Evolutionary conservation across 2,888 invertebrate genomes (phyloP).

Genomic region (Strigamia transsilvanica): DNA sequence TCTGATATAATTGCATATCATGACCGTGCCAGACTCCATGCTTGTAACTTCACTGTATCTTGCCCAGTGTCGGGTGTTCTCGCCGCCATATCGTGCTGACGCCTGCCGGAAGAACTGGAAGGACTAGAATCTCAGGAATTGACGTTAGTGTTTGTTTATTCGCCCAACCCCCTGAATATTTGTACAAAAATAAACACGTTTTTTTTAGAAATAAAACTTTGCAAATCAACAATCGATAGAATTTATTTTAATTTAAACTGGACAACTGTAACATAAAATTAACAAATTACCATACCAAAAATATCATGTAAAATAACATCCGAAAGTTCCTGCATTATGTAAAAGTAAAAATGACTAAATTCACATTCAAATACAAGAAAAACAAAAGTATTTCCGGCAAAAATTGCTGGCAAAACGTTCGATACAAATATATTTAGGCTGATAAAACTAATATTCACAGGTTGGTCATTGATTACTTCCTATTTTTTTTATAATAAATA

Average conservation of each 20-base stretch:
- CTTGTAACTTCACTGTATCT: neutral
- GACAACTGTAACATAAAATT: neutral
- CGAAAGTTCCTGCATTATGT: neutral
- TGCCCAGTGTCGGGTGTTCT: neutral
- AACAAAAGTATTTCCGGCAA: neutral
- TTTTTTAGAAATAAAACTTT: too few relatives aligned
- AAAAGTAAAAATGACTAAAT: neutral
- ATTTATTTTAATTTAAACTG: constrained; percentile 3
- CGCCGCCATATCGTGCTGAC: neutral
- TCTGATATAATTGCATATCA: neutral
- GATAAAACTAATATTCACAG: too few relatives aligned
- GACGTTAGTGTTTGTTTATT: too few relatives aligned
- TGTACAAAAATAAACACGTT: too few relatives aligned
- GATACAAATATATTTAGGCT: too few relatives aligned
- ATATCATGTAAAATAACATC: neutral
- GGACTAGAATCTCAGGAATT: neutral
- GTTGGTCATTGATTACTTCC: too few relatives aligned
- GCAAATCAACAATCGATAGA: neutral
- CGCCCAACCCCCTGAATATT: too few relatives aligned
- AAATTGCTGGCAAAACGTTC: neutral
- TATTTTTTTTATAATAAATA: too few relatives aligned
- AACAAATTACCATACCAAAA: constrained; percentile 12
- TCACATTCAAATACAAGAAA: neutral
- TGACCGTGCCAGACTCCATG: neutral
- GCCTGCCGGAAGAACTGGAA: neutral